Percentiles rank a stretch among this genome's conserved stretches.
Conservation (phyloP, 2,113 vertebrate genomes). For the Zeus faber region DNA sequence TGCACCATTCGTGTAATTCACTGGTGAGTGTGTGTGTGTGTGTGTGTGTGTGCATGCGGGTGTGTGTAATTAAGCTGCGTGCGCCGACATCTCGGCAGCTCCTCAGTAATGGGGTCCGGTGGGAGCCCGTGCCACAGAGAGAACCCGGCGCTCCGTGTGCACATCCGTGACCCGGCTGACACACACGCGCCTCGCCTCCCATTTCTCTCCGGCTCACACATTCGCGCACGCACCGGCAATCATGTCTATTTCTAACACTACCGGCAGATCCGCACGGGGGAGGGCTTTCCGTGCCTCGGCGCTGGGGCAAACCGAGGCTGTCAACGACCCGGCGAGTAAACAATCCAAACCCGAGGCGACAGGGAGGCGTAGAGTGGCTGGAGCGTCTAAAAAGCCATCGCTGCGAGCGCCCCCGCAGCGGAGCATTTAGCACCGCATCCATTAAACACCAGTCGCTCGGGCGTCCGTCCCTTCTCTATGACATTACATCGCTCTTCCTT, state of each 20-base stretch:
- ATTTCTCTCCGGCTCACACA: constrained; percentile 23
- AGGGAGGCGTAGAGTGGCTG: constrained; percentile 21
- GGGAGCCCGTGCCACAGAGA: constrained; percentile 60
- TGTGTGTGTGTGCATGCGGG: constrained; percentile 24
- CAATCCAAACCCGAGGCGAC: constrained; percentile 23
- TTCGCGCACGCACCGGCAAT: constrained; percentile 40
- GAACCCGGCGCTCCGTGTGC: constrained; percentile 42
- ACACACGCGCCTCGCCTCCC: constrained; percentile 42
- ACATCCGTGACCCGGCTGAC: constrained; percentile 62
- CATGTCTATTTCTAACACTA: constrained; percentile 48
- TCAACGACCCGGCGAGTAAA: constrained; percentile 42
- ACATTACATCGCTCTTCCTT: constrained; percentile 17
- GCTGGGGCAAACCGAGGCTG: constrained; percentile 22
- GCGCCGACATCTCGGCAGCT: constrained; percentile 44
- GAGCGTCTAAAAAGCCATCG: background rate
- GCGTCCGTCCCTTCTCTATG: constrained; percentile 30
- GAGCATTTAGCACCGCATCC: constrained; percentile 31
- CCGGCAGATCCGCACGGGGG: constrained; percentile 29
- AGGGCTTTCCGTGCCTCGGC: background rate
- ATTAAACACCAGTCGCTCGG: constrained; percentile 39
- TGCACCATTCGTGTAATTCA: too few relatives aligned
- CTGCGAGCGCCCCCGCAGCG: background rate
- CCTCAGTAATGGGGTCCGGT: constrained; percentile 72
- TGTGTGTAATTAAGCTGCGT: constrained; percentile 54
- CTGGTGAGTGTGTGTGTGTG: constrained; percentile 44